Conservation (phyloP, 2,888 invertebrate species). For the Cephalotes varians region DNA sequence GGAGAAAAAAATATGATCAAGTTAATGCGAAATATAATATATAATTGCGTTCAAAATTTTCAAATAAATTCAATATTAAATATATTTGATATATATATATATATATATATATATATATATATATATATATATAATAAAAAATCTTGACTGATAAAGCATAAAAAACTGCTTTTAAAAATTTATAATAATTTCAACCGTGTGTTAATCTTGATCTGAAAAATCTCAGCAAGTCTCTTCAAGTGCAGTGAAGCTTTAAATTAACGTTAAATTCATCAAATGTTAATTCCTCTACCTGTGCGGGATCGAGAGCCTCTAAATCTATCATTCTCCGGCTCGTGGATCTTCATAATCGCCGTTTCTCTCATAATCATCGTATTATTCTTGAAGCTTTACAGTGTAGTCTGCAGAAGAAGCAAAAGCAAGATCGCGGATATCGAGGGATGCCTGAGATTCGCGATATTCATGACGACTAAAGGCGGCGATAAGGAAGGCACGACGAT, state of each 20-base stretch:
- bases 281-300: conserved; percentile 8
- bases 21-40: not conserved
- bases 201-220: not conserved
- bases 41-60: not conserved
- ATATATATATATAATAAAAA: not conserved
- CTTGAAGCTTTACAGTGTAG: conserved; percentile 53
- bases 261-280: conserved; percentile 8
- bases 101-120: no score
- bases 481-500: conserved; percentile 79
- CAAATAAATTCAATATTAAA: not conserved
- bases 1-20: not conserved
- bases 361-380: not conserved
- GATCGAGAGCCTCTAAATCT: conserved; percentile 7
- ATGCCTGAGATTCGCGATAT: conserved; percentile 73
- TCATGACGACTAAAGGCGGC: conserved; percentile 79
- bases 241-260: not conserved
- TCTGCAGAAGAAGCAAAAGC: conserved; percentile 64
- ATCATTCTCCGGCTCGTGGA: conserved; percentile 1
- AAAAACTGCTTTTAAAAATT: not conserved
- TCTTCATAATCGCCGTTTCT: not conserved
- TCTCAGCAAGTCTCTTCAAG: not conserved
- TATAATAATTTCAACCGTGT: not conserved
- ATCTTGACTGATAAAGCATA: not conserved
- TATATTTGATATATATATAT: not conserved
- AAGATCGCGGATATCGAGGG: conserved; percentile 64